These are phyloP conservation scores for Buceros bicornis DNA, from an alignment of 2,797 vertebrate species.

Conservation along the genomic window DNA sequence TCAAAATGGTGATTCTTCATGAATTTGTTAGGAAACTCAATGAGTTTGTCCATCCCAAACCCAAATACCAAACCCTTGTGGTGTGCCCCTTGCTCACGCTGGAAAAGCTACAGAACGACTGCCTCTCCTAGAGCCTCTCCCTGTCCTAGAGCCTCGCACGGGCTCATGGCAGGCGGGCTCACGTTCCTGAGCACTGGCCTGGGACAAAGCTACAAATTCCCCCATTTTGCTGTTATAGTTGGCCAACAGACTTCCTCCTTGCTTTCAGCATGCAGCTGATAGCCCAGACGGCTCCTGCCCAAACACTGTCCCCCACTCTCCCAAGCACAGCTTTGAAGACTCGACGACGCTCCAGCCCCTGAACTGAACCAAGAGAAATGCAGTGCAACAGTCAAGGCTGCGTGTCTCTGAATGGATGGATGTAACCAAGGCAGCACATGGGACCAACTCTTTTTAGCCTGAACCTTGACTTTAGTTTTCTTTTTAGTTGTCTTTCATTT, in stretches of 20 bases:
- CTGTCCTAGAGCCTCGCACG: background rate
- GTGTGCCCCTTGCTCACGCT: background rate
- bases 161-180: fast-evolving
- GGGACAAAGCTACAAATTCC: background rate
- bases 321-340: background rate
- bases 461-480: background rate
- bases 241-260: background rate
- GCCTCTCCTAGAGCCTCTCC: background rate
- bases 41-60: background rate
- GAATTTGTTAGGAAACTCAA: background rate
- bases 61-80: background rate
- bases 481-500: background rate
- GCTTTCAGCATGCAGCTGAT: background rate
- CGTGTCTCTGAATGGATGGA: too few relatives aligned
- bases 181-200: background rate
- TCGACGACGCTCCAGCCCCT: background rate
- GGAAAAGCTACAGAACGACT: background rate
- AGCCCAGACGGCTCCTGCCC: background rate
- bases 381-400: fast-evolving
- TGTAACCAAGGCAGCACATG: background rate
- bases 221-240: background rate
- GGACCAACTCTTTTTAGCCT: background rate
- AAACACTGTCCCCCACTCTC: background rate
- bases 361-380: background rate
- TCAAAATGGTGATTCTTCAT: background rate